phyloP scores from a whole-genome alignment of 1,140 invertebrate species.

The Solenopsis invicta region DNA sequence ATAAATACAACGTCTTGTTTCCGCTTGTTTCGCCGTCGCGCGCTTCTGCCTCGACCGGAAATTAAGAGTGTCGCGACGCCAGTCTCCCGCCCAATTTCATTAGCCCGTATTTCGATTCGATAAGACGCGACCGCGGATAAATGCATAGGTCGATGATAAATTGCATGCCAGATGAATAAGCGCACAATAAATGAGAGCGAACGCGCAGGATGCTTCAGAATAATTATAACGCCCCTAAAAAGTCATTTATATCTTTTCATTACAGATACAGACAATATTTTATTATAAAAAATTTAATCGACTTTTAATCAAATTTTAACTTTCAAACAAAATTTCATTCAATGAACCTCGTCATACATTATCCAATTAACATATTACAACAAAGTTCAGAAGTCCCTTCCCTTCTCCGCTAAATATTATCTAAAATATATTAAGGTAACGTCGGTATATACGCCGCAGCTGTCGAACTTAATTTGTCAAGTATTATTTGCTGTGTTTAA shows the following conservation, averaged over 20 bases:
- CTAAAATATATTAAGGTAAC: too few species aligned
- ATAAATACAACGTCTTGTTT: slow-evolving; percentile 50
- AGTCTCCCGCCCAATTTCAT: slow-evolving; percentile 42
- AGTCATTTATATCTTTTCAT: background rate
- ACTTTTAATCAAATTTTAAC: background rate
- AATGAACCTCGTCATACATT: background rate
- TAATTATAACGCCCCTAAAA: slow-evolving; percentile 4
- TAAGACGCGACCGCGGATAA: slow-evolving; percentile 41
- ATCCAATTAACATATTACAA: too few species aligned
- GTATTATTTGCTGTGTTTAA: too few species aligned
- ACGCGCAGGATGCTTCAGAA: background rate
- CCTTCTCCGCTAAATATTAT: too few species aligned
- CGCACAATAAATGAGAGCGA: slow-evolving; percentile 6
- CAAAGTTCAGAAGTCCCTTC: too few species aligned
- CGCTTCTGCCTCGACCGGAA: slow-evolving; percentile 1
- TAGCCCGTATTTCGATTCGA: slow-evolving; percentile 37
- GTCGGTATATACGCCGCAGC: too few species aligned
- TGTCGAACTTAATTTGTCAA: too few species aligned
- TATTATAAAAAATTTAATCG: background rate
- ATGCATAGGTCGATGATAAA: slow-evolving; percentile 38
- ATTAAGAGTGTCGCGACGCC: slow-evolving; percentile 39
- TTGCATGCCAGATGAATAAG: slow-evolving; percentile 10
- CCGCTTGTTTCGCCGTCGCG: slow-evolving; percentile 29
- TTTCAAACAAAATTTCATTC: background rate
- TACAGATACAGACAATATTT: background rate